phyloP scores from a whole-genome alignment of 2,888 invertebrate genomes.

The Acrobasis repandana region DNA sequence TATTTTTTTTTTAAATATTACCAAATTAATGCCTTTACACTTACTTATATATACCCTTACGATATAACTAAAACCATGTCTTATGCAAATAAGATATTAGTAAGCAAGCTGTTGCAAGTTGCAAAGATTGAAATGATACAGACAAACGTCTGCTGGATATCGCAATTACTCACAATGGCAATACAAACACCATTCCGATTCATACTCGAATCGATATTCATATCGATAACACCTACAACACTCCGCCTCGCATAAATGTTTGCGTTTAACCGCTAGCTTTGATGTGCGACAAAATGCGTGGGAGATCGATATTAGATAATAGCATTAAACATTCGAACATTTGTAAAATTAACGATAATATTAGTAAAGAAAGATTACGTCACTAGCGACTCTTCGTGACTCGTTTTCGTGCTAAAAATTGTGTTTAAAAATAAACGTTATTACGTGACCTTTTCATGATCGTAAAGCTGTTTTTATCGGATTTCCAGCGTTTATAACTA shows the following conservation, averaged over 20 bases:
- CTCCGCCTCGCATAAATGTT: conserved; percentile 34
- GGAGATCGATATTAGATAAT: conserved; percentile 77
- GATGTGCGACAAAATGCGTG: conserved; percentile 64
- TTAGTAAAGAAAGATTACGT: background rate
- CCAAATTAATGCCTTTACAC: no score
- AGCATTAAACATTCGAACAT: conserved; percentile 60
- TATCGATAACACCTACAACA: conserved; percentile 36
- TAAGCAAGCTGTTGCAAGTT: conserved; percentile 21
- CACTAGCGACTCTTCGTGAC: background rate
- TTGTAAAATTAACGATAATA: conserved; percentile 52
- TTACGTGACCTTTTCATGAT: background rate
- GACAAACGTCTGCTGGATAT: conserved; percentile 5
- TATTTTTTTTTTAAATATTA: no score
- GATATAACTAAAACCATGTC: no score
- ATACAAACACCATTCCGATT: conserved; percentile 20
- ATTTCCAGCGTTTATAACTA: background rate
- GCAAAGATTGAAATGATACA: conserved; percentile 21
- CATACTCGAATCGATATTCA: conserved; percentile 30
- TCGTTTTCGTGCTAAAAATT: background rate
- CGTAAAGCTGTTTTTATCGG: background rate
- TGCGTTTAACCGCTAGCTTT: conserved; percentile 38
- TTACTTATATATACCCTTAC: no score
- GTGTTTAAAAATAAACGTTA: background rate
- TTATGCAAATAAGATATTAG: conserved; percentile 21
- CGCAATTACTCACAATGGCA: conserved; percentile 21